phyloP scores from a whole-genome alignment of 1,140 invertebrate genomes.

The Caerostris darwini region DNA sequence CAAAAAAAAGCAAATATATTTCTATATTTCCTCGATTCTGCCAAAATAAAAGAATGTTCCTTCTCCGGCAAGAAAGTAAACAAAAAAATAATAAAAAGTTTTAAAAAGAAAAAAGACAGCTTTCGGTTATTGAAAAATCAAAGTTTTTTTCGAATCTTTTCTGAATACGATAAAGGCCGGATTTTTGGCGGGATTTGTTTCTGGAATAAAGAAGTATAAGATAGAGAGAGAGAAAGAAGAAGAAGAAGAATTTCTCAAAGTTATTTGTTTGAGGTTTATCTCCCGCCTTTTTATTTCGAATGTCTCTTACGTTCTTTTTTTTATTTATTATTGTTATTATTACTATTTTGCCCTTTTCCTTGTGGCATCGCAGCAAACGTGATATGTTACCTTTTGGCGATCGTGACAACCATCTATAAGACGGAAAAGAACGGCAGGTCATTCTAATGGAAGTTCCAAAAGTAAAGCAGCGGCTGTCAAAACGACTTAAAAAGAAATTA shows the following conservation, averaged over 20 bases:
- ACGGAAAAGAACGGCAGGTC: not conserved
- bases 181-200: not conserved
- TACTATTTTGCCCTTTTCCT: not conserved
- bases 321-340: not conserved
- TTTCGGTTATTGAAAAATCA: slow-evolving; percentile 45
- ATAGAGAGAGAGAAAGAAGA: not conserved
- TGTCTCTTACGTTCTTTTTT: not conserved
- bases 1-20: not conserved
- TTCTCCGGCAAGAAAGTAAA: not conserved
- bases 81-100: not conserved
- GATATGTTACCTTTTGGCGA: not conserved
- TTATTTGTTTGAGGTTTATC: slow-evolving; percentile 18
- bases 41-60: slow-evolving; percentile 18
- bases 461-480: not conserved
- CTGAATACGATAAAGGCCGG: slow-evolving; percentile 37
- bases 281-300: slow-evolving; percentile 2
- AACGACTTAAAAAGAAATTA: not conserved
- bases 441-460: not conserved
- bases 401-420: not conserved
- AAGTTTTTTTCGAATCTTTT: not conserved
- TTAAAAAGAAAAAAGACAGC: not conserved
- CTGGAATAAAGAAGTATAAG: not conserved
- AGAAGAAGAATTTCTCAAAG: not conserved
- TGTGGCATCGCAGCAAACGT: not conserved
- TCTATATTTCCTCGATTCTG: not conserved